Evolutionary conservation across 2,888 invertebrate genomes (phyloP).

Genomic region (Hesperia comma): DNA sequence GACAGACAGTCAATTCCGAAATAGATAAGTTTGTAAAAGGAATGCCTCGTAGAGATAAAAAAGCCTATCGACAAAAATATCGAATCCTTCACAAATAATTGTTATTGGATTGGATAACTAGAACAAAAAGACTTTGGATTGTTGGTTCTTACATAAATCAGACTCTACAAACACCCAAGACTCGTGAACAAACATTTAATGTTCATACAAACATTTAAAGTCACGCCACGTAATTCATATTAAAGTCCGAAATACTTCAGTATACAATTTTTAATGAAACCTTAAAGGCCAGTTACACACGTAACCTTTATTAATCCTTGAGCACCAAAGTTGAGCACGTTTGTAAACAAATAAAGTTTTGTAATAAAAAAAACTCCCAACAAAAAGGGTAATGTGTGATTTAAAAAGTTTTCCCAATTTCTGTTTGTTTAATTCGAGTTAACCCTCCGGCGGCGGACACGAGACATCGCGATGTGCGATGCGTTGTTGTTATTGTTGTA

Average conservation of each 20-base stretch:
- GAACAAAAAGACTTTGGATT: too few species aligned
- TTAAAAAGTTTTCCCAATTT: conserved; percentile 42
- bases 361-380: conserved; percentile 53
- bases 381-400: conserved; percentile 46
- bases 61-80: too few species aligned
- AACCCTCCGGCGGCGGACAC: not conserved
- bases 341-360: conserved; percentile 54
- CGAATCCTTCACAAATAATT: too few species aligned
- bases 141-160: too few species aligned
- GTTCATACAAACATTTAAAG: too few species aligned
- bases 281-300: not conserved
- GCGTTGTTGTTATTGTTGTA: not conserved
- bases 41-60: too few species aligned
- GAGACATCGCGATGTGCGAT: not conserved
- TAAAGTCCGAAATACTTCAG: not conserved
- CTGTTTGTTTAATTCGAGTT: conserved; percentile 30
- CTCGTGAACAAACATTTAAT: too few species aligned
- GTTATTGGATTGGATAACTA: too few species aligned
- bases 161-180: too few species aligned
- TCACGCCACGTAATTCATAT: too few species aligned
- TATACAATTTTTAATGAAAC: not conserved
- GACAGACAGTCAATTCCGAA: too few species aligned
- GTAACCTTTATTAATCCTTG: conserved; percentile 17
- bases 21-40: too few species aligned
- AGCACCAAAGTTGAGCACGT: conserved; percentile 36